Evolutionary conservation across 2,797 vertebrate species (phyloP).

Genomic region (Sebastes taczanowskii): DNA sequence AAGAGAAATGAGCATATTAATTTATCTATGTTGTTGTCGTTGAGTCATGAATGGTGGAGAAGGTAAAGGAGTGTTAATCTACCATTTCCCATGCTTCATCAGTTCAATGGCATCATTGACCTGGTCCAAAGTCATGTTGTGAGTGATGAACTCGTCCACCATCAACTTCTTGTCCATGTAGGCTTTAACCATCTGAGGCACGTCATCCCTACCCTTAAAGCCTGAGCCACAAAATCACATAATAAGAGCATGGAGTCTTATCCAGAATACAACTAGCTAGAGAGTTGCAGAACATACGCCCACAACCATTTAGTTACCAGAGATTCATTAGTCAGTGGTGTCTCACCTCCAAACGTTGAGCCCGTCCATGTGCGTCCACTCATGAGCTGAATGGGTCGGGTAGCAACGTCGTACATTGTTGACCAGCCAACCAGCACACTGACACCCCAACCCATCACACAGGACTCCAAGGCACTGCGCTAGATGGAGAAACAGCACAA

Average conservation of each 20-base stretch:
- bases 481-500: conserved; percentile 44
- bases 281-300: rapidly evolving
- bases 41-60: background rate
- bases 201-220: conserved; percentile 81
- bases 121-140: conserved; percentile 83
- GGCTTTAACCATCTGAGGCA: conserved; percentile 84
- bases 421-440: conserved; percentile 91
- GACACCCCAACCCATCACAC: conserved; percentile 90
- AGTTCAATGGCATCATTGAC: conserved; percentile 89
- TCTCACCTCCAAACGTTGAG: conserved; percentile 90
- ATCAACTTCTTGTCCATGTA: conserved; percentile 87
- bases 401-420: conserved; percentile 85
- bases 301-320: background rate
- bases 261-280: background rate
- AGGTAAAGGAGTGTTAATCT: conserved; percentile 1
- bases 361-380: conserved; percentile 93
- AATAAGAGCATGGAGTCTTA: background rate
- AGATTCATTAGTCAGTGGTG: background rate
- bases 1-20: background rate
- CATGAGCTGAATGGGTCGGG: conserved; percentile 89
- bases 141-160: conserved; percentile 89
- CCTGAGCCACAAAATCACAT: conserved; percentile 63
- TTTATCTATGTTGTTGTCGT: background rate
- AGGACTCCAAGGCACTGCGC: conserved; percentile 91
- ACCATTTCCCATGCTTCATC: conserved; percentile 87